Evolutionary conservation across 2,113 vertebrate genomes (phyloP).

Genomic region (Daboia siamensis): DNA sequence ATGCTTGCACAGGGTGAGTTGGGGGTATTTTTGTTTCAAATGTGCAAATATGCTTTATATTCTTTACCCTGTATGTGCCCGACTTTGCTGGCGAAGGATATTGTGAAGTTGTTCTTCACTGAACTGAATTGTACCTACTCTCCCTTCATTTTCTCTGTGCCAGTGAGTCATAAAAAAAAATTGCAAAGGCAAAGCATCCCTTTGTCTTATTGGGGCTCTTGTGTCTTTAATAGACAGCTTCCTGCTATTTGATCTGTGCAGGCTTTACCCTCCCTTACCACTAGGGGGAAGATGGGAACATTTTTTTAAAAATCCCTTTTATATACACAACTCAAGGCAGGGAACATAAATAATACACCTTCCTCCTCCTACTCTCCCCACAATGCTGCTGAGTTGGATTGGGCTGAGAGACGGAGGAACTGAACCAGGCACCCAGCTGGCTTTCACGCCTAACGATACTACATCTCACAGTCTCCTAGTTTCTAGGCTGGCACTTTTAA

Average conservation of each 20-base stretch:
- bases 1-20: neutral
- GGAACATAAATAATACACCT: neutral
- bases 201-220: neutral
- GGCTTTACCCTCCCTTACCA: neutral
- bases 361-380: neutral
- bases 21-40: neutral
- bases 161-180: neutral
- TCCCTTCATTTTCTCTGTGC: neutral
- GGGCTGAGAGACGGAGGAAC: neutral
- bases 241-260: neutral
- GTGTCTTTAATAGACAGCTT: neutral
- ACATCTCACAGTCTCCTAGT: neutral
- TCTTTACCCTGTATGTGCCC: no score
- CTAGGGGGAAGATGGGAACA: neutral
- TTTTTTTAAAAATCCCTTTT: neutral
- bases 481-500: neutral
- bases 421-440: neutral
- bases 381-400: neutral
- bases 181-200: neutral
- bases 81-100: neutral
- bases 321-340: neutral
- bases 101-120: neutral
- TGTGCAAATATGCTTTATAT: neutral
- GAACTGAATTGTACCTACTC: neutral
- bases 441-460: neutral